Conservation (phyloP, 2,888 invertebrate species). For the Lysandra coridon region DNA sequence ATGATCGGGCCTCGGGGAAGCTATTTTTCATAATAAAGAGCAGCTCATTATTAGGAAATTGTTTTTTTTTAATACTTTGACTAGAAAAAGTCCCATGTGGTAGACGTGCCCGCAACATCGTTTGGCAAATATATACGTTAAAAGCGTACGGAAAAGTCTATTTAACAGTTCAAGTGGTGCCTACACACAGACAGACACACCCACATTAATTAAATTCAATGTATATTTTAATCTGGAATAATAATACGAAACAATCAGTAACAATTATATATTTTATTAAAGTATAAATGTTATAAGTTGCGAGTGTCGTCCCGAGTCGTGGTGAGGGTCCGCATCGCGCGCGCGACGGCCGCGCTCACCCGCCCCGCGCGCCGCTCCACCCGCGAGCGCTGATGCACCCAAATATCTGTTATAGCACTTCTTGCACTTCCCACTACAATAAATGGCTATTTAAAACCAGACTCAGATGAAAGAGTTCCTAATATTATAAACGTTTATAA, state of each 20-base stretch:
- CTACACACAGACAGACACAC: too few relatives aligned
- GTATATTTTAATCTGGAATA: not conserved
- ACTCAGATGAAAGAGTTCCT: not conserved
- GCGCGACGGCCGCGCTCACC: not conserved
- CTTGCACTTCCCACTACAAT: conserved; percentile 14
- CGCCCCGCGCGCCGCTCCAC: not conserved
- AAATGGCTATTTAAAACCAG: not conserved
- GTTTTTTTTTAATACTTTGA: too few relatives aligned
- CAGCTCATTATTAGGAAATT: too few relatives aligned
- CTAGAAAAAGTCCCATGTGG: too few relatives aligned
- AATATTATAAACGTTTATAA: too few relatives aligned
- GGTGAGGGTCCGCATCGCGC: not conserved
- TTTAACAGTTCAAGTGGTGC: too few relatives aligned
- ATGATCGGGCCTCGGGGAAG: too few relatives aligned
- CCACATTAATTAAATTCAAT: too few relatives aligned
- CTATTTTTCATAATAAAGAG: too few relatives aligned
- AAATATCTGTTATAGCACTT: conserved; percentile 5
- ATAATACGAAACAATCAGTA: not conserved
- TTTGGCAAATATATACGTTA: too few relatives aligned
- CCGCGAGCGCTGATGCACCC: not conserved
- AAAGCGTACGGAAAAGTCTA: too few relatives aligned
- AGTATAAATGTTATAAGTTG: not conserved
- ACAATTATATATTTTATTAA: not conserved
- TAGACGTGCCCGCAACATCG: too few relatives aligned
- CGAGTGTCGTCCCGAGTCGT: not conserved